Evolutionary conservation across 2,797 vertebrate genomes (phyloP), one percentile per base, ranked within the genome.

Genomic region (Semaprochilodus insignis): DNA sequence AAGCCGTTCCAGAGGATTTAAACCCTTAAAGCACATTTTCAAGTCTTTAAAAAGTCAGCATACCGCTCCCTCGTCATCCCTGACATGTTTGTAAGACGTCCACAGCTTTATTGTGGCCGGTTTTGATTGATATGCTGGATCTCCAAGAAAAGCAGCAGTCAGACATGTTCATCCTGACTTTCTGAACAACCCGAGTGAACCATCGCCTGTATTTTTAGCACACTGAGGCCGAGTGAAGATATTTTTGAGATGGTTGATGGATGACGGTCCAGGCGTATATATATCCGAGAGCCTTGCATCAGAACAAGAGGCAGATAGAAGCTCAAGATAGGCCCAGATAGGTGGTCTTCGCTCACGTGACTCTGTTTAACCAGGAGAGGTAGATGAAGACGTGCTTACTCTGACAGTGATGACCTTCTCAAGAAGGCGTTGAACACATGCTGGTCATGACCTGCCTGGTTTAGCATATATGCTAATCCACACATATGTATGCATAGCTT

Each of bases 231-330:
- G 52, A 73, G 16, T 73, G 25, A 73, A 21, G 51, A 55, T 55
- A 73, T 73, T 67, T 40, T 67, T 67, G 65, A 36, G 65, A 40
- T 7, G 16, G 16, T 19, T 67, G 65, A 67, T 67, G 31, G 62
- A 62, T 71, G 69, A 23, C 34, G 19, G 27, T 36, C 27, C 51
- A 31, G 71, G 19, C 55, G n/a, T n/a, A n/a, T n/a, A 10, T 31
- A 10, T 17, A 74, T 27, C 17, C 13, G 25, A 74, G 14, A 57
- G 31, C 7, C 44, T 52, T 34, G 34, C 52, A 34, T 19, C 23
- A 74, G 72, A 74, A 40, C 21, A 36, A 40, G 31, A 27, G 31
- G 57, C 23, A 1, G 57, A 44, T 40, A 23, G 14, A 44, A 8
- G 7, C 21, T 60, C 44, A 75, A 44, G 4, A 23, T n/a, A 60